Base-by-base conservation (phyloP, 2,797 vertebrate genomes). In the Malacoctenus gilli region DNA sequence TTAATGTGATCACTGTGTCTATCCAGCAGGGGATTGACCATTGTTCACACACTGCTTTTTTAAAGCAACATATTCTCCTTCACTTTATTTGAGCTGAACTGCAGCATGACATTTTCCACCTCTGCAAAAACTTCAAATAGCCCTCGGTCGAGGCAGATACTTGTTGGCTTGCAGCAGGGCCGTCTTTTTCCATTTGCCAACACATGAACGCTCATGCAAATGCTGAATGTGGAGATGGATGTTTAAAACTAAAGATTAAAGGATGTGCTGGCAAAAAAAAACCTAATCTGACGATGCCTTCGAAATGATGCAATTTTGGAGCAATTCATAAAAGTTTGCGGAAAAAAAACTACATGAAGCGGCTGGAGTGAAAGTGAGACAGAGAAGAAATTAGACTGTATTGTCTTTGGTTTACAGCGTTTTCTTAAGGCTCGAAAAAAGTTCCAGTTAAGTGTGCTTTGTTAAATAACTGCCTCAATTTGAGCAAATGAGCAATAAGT, bases 241-340 rank as follows among this genome's bases (percentile, higher is more conserved):
- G 40, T 43, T n/a, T 4, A 40, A 32, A 62, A 47, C 41, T 3
- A 11, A n/a, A 21, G 52, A 65, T 68, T 53, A 58, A 50, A 37
- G 18, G 18, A 51, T 23, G 47, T 12, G 38, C 56, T 31, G 28
- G 40, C 56, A 36, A 68, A 53, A 65, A 46, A 36, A 68, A 53
- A 65, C 42, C 15, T 46, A 64, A 75, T 76, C 53, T 55, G 47
- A 68, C 72, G 65, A 85, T 48, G 53, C 46, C 30, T 55, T 41
- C 32, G 59, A 51, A 13, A 83, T 85, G 79, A 87, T 82, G 85
- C 64, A 87, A 85, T 58, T 38, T 73, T 53, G 43, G 51, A 58
- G 75, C 55, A 87, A 85, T 79, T 57, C 13, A 38, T 57, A 19
- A 58, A 31, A 42, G 20, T n/a, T 56, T 65, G 68, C 31, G 52